These are phyloP conservation scores for Chaenodraco wilsoni DNA, from an alignment of 2,797 vertebrate genomes.

Conservation along the genomic window DNA sequence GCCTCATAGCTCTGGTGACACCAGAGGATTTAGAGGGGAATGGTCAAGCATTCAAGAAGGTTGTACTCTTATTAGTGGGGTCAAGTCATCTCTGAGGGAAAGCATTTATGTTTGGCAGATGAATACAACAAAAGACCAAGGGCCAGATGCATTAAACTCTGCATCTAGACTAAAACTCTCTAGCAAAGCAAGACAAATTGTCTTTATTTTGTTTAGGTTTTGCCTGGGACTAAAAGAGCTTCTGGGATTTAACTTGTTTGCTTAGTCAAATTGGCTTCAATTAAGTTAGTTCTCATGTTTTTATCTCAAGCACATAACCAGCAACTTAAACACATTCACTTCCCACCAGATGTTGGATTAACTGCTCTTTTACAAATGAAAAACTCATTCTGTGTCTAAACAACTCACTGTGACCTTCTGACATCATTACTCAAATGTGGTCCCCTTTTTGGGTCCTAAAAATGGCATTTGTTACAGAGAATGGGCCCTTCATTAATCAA, in stretches of 20 bases:
- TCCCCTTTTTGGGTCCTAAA: constrained; percentile 70
- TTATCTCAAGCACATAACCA: constrained; percentile 41
- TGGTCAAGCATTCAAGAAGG: constrained; percentile 27
- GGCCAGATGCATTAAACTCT: constrained; percentile 20
- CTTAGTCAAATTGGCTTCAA: background rate
- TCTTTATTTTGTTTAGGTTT: background rate
- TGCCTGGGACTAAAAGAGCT: background rate
- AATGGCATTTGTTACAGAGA: constrained; percentile 84
- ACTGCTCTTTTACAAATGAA: constrained; percentile 37
- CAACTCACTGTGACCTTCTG: constrained; percentile 75
- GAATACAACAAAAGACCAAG: constrained; percentile 22
- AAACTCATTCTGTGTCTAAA: constrained; percentile 72
- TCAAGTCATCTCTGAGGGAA: constrained; percentile 43
- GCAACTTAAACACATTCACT: constrained; percentile 61
- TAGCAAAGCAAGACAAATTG: background rate
- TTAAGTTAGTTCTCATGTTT: background rate
- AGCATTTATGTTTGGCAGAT: constrained; percentile 26
- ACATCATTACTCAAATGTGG: constrained; percentile 78
- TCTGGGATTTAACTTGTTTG: background rate
- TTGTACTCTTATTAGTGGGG: constrained; percentile 48
- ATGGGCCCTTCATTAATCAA: constrained; percentile 89
- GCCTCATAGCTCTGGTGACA: constrained; percentile 51
- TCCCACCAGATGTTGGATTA: constrained; percentile 42
- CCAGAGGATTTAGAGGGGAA: constrained; percentile 52
- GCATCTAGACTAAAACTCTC: background rate